phyloP scores from a whole-genome alignment of 2,888 invertebrate genomes.

The Xestoiulus laeticollis region DNA sequence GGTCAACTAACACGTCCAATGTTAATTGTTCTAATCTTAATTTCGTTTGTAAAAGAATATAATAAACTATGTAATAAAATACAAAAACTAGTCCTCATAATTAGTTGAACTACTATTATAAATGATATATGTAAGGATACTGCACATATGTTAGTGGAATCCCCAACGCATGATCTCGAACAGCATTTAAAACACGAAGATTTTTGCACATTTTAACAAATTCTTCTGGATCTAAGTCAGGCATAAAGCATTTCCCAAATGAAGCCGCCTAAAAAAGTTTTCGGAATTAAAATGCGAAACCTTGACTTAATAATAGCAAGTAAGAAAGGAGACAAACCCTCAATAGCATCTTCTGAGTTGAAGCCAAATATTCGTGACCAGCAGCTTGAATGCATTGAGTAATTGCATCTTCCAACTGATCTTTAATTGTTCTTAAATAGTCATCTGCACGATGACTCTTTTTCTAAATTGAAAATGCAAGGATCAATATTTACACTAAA shows the following conservation, averaged over 20 bases:
- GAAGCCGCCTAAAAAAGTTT: constrained; percentile 78
- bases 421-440: constrained; percentile 86
- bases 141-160: constrained; percentile 90
- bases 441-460: constrained; percentile 92
- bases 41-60: constrained; percentile 28
- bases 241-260: constrained; percentile 92
- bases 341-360: constrained; percentile 88
- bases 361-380: constrained; percentile 85
- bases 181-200: constrained; percentile 88
- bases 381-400: constrained; percentile 93
- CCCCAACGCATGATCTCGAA: constrained; percentile 84
- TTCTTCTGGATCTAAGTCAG: constrained; percentile 66
- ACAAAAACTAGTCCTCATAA: too few relatives aligned
- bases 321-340: constrained; percentile 68
- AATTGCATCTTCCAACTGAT: constrained; percentile 82
- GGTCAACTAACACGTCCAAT: constrained; percentile 81
- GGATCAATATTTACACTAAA: neutral
- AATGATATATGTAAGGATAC: constrained; percentile 68
- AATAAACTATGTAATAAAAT: too few relatives aligned
- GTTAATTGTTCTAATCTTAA: constrained; percentile 67
- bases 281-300: neutral
- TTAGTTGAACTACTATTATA: too few relatives aligned
- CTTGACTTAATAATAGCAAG: neutral
- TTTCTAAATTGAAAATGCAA: constrained; percentile 68
- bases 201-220: constrained; percentile 88